A percentile compares a stretch with the other conserved stretches of the same genome.
Evolutionary conservation across 92 coral and sea anemone genomes (phyloP).

Genomic region (Actinernus sp.): DNA sequence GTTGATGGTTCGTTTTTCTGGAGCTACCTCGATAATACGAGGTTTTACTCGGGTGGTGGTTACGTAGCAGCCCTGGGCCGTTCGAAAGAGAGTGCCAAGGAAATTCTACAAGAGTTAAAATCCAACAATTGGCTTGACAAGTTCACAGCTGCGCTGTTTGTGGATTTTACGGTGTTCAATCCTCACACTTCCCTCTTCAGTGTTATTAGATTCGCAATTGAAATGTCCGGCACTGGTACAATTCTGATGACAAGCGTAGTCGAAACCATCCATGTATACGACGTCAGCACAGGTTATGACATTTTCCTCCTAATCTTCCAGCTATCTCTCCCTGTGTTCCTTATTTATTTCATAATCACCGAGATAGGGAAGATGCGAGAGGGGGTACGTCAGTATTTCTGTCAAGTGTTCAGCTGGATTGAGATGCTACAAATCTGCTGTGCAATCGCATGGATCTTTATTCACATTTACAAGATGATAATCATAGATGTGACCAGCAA

Average conservation of each 20-base stretch:
- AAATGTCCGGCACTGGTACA: constrained; percentile 40
- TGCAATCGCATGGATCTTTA: constrained; percentile 34
- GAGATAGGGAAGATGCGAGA: constrained; percentile 25
- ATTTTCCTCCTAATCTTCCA: constrained; percentile 48
- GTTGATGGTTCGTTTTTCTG: constrained; percentile 3
- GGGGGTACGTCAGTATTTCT: constrained; percentile 15
- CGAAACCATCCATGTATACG: constrained; percentile 46
- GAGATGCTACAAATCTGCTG: constrained; percentile 38
- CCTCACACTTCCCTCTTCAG: constrained; percentile 52
- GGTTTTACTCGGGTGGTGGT: constrained; percentile 42
- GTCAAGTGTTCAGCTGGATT: too few species aligned
- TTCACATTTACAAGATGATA: constrained; percentile 45
- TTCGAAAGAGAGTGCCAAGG: constrained; percentile 15
- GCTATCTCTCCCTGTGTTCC: constrained; percentile 25
- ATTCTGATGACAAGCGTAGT: constrained; percentile 18
- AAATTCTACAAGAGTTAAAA: constrained; percentile 1
- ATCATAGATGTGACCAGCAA: constrained; percentile 18
- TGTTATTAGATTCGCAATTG: constrained; percentile 34
- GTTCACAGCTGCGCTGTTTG: constrained; percentile 39
- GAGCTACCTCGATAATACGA: constrained; percentile 5
- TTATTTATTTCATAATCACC: constrained; percentile 30
- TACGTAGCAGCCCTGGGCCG: constrained; percentile 41
- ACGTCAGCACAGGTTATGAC: constrained; percentile 52
- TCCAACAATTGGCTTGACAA: constrained; percentile 40
- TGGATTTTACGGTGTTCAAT: constrained; percentile 51